phyloP scores from a whole-genome alignment of 35 echinoderm and acorn worm species.

The Lytechinus pictus region DNA sequence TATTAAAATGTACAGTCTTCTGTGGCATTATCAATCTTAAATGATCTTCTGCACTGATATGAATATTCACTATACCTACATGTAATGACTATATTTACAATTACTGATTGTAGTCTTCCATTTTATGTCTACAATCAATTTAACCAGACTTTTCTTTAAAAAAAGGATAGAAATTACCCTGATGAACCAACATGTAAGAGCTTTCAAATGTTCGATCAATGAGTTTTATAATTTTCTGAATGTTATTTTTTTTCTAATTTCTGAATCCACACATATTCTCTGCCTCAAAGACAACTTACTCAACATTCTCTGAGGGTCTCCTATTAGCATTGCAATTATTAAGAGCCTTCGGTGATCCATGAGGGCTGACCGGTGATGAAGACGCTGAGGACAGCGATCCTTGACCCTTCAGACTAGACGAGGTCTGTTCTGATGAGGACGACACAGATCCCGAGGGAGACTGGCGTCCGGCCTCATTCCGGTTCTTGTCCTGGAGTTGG shows the following conservation, averaged over 20 bases:
- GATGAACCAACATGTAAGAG: too few species aligned
- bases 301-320: not conserved
- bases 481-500: constrained; percentile 67
- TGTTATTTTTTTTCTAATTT: not conserved
- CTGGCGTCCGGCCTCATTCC: constrained; percentile 24
- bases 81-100: too few species aligned
- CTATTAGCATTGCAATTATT: constrained; percentile 45
- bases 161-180: too few species aligned
- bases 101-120: too few species aligned
- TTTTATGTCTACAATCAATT: too few species aligned
- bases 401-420: constrained; percentile 34
- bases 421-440: constrained; percentile 37
- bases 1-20: too few species aligned
- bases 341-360: constrained; percentile 17
- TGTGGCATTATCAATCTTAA: too few species aligned
- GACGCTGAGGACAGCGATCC: not conserved
- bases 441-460: not conserved
- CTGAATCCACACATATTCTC: not conserved
- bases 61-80: too few species aligned
- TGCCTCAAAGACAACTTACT: constrained; percentile 4
- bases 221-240: too few species aligned
- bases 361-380: constrained; percentile 32
- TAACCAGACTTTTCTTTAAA: too few species aligned
- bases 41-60: too few species aligned
- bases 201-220: too few species aligned